Conservation (phyloP, 2,888 invertebrate species). For the Pegoplata infirma region DNA sequence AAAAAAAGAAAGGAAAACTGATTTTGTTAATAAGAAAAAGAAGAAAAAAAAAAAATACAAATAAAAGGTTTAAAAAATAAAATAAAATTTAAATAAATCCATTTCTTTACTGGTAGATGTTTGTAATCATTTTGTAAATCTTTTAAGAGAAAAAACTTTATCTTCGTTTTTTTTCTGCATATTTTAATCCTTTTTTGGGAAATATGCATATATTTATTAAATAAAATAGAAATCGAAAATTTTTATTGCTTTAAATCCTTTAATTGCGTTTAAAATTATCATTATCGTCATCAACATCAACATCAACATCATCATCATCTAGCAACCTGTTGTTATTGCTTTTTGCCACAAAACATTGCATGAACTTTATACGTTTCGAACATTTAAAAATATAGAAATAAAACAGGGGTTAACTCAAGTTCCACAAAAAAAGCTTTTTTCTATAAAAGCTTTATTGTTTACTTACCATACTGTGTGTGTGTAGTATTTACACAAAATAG, state of each 20-base stretch:
- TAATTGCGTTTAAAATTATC: too few species aligned
- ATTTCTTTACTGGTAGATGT: too few species aligned
- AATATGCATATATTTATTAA: too few species aligned
- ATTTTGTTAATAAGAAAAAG: conserved; percentile 22
- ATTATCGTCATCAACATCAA: too few species aligned
- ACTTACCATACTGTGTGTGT: too few species aligned
- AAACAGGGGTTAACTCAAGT: not conserved
- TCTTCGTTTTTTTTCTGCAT: too few species aligned
- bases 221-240: too few species aligned
- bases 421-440: not conserved
- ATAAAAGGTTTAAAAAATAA: conserved; percentile 2
- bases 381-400: too few species aligned
- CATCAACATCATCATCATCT: not conserved
- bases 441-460: not conserved
- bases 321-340: not conserved
- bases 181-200: too few species aligned
- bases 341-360: not conserved
- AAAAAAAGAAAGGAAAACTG: not conserved
- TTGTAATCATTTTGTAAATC: too few species aligned
- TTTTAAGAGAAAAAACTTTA: too few species aligned
- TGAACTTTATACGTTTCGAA: too few species aligned
- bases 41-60: not conserved
- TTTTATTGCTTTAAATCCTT: not conserved
- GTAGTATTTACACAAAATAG: not conserved
- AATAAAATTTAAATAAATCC: conserved; percentile 12